phyloP scores from a whole-genome alignment of 37 sponge, comb jelly and placozoan genomes.

The Agelas oroides region DNA sequence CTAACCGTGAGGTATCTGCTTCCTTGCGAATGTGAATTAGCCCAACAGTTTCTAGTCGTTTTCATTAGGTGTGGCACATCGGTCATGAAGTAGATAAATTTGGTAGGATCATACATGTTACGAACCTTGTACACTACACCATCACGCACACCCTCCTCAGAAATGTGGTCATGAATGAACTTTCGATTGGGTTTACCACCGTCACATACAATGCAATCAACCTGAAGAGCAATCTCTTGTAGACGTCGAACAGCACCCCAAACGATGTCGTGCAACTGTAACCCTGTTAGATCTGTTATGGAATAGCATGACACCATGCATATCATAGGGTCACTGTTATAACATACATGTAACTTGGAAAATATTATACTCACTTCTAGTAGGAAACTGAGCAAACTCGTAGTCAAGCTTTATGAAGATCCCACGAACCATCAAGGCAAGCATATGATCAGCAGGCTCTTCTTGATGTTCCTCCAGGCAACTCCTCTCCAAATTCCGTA shows the following conservation, averaged over 20 bases:
- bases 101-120: constrained; percentile 9
- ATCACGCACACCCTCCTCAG: neutral
- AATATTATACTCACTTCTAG: too few species aligned
- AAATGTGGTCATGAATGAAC: constrained; percentile 9
- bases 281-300: too few species aligned
- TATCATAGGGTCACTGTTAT: too few species aligned
- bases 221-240: constrained; percentile 37
- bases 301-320: too few species aligned
- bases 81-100: constrained; percentile 22
- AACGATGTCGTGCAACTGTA: constrained; percentile 20
- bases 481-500: constrained; percentile 8
- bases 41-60: constrained; percentile 39
- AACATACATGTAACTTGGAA: too few species aligned
- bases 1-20: too few species aligned
- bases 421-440: constrained; percentile 47
- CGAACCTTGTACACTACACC: constrained; percentile 31
- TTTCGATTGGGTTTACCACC: constrained; percentile 45
- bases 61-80: constrained; percentile 50
- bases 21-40: too few species aligned
- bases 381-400: constrained; percentile 43
- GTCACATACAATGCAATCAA: constrained; percentile 27
- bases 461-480: too few species aligned
- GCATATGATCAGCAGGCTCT: constrained; percentile 32
- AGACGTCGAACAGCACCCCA: constrained; percentile 46
- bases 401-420: constrained; percentile 29